phyloP scores from a whole-genome alignment of 2,113 vertebrate species.

The Terrapene triunguis region DNA sequence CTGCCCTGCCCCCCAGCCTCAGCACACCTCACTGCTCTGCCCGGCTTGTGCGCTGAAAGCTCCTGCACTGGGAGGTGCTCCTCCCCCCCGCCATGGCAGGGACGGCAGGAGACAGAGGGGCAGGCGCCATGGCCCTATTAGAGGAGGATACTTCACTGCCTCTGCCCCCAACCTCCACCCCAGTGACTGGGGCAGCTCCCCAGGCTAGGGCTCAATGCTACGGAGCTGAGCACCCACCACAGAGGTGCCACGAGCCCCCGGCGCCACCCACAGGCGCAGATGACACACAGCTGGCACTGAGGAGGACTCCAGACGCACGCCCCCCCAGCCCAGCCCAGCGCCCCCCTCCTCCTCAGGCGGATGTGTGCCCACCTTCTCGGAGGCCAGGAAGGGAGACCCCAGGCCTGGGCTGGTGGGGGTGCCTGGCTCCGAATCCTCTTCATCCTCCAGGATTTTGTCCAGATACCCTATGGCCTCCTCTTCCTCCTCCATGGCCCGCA shows the following conservation, averaged over 20 bases:
- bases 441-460: slow-evolving; percentile 95
- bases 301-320: not conserved
- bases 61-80: not conserved
- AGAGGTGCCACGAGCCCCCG: not conserved
- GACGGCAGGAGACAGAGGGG: not conserved
- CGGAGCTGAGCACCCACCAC: not conserved
- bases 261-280: not conserved
- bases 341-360: slow-evolving; percentile 32
- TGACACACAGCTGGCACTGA: not conserved
- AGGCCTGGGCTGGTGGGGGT: slow-evolving; percentile 82
- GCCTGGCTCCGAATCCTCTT: slow-evolving; percentile 90
- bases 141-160: not conserved
- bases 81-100: too few relatives aligned
- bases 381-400: slow-evolving; percentile 77
- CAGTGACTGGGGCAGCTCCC: not conserved
- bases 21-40: too few relatives aligned
- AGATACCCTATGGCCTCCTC: slow-evolving; percentile 90
- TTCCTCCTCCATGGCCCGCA: slow-evolving; percentile 87
- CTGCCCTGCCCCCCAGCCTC: too few relatives aligned
- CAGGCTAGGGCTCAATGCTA: not conserved
- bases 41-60: not conserved
- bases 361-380: slow-evolving; percentile 89
- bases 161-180: not conserved
- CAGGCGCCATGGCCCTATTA: too few relatives aligned
- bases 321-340: rapidly evolving